A percentile compares a stretch with the other conserved stretches of the same genome.
These are phyloP conservation scores for Drosophila sproati DNA, from an alignment of 1,140 invertebrate species.

Conservation along the genomic window DNA sequence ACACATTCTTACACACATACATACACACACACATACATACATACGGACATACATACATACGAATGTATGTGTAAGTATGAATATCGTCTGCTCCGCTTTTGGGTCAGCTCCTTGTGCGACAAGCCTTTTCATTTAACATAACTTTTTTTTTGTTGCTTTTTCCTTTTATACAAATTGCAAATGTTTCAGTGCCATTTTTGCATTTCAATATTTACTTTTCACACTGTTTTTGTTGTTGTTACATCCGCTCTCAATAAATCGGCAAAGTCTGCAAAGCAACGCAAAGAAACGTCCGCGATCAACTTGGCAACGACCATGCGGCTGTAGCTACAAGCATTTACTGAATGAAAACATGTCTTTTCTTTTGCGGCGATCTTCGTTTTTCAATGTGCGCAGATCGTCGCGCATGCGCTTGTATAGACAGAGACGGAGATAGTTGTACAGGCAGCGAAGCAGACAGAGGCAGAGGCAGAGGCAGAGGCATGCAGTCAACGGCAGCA, in stretches of 20 bases:
- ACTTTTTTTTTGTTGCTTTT: slow-evolving; percentile 26
- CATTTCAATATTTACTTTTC: slow-evolving; percentile 55
- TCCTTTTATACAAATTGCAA: slow-evolving; percentile 19
- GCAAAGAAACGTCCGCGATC: slow-evolving; percentile 22
- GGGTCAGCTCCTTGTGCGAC: slow-evolving; percentile 30
- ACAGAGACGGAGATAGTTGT: slow-evolving; percentile 12
- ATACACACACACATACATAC: too few species aligned
- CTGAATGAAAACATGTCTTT: slow-evolving; percentile 79
- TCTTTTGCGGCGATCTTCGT: slow-evolving; percentile 81
- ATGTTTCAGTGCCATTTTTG: slow-evolving; percentile 31
- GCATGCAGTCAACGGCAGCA: too few species aligned
- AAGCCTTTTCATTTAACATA: slow-evolving; percentile 34
- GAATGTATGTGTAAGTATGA: slow-evolving; percentile 4
- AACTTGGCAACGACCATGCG: slow-evolving; percentile 41
- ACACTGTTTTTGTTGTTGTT: slow-evolving; percentile 45
- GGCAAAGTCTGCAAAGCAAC: slow-evolving; percentile 1
- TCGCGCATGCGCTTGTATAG: slow-evolving; percentile 42
- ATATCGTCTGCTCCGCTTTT: slow-evolving; percentile 39
- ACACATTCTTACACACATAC: not conserved
- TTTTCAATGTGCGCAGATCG: slow-evolving; percentile 12
- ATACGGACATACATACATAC: not conserved
- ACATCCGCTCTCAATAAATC: slow-evolving; percentile 35
- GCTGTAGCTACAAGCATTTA: slow-evolving; percentile 60
- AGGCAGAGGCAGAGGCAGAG: slow-evolving; percentile 15
- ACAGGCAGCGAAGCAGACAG: not conserved